These are phyloP conservation scores for Polymixis lichenea DNA, from an alignment of 2,888 invertebrate species.

Conservation along the genomic window DNA sequence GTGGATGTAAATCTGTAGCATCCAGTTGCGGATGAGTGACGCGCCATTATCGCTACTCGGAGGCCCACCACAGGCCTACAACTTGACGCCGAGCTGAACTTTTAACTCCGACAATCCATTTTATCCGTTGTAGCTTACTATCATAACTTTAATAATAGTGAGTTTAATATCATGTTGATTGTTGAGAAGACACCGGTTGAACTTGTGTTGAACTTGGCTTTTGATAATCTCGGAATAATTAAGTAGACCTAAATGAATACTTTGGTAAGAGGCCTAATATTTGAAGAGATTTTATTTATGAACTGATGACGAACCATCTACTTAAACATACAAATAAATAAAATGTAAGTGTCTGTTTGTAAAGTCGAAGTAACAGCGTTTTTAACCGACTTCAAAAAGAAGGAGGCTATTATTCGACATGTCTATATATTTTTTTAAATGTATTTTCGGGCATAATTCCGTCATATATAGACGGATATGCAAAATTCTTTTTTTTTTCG, in stretches of 20 bases:
- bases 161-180: conserved; percentile 55
- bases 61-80: conserved; percentile 77
- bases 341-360: too few relatives aligned
- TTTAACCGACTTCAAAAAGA: too few relatives aligned
- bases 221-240: conserved; percentile 45
- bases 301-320: neutral
- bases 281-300: neutral
- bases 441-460: too few relatives aligned
- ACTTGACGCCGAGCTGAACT: conserved; percentile 78
- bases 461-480: too few relatives aligned
- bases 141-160: conserved; percentile 60
- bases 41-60: conserved; percentile 86
- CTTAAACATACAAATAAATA: too few relatives aligned
- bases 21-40: conserved; percentile 89
- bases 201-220: conserved; percentile 31
- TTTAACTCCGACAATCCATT: conserved; percentile 74
- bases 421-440: too few relatives aligned
- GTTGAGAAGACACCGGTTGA: conserved; percentile 44
- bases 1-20: conserved; percentile 89
- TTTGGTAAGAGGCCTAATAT: neutral
- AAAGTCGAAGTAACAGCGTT: too few relatives aligned
- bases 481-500: too few relatives aligned
- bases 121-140: conserved; percentile 68
- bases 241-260: neutral
- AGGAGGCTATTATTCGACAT: too few relatives aligned